Evolutionary conservation across 2,888 invertebrate genomes (phyloP), one percentile per base, ranked within the genome.

Genomic region (Polydrusus cervinus): DNA sequence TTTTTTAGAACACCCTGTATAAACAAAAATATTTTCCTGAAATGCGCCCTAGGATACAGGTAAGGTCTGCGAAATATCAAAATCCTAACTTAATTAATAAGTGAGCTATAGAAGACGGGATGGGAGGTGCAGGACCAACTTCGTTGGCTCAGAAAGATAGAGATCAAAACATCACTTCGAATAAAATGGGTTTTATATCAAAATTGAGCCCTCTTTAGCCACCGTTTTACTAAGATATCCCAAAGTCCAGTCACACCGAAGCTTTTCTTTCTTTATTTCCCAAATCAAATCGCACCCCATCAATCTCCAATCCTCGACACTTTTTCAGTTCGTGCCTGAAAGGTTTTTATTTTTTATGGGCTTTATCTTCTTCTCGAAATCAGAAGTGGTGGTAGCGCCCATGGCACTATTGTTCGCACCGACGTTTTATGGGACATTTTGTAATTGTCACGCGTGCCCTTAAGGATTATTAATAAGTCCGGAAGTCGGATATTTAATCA

Each of bases 401-500:
- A 34, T 53, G 34, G 66, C 45, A 66, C 68, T 53, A 61, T 67
- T 73, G 73, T 73, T 73, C 67, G 51, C 62, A 60, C 72, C 70
- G 45, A 55, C 67, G 70, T 61, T 49, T 49, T 49, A 61, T 20
- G 43, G 49, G 62, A 62, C 70, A 61, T 70, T 62, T 62, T 70
- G 70, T 70, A 61, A 51, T 70, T 62, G 62, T 70, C 70, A 70
- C 70, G 70, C 70, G 70, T 66, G 65, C 65, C 51, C 51, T 38
- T 66, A 51, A 51, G 38, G 51, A 51, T 66, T 66, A 66, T 66
- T 66, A 66, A 66, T 66, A 66, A 51, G 65, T 16, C 65, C 51
- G 65, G 65, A 66, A 66, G 65, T 40, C 49, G 51, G 51, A 66
- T 66, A 49, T 66, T 51, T 49, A 40, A 66, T 66, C 65, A 64